Evolutionary conservation across 2,113 vertebrate species (phyloP).

Genomic region (Toxotes chatareus): DNA sequence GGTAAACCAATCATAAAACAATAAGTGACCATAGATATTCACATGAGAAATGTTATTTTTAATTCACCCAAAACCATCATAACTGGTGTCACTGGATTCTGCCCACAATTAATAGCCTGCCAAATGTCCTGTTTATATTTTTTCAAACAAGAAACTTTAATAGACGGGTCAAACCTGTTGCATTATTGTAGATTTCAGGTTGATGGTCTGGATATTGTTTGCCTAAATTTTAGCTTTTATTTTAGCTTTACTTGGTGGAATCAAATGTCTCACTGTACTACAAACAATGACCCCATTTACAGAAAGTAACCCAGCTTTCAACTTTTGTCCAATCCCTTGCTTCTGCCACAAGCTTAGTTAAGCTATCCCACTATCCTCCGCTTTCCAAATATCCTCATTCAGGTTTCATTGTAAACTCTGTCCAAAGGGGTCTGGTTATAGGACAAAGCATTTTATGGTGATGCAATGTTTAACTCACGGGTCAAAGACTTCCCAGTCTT

Average conservation of each 20-base stretch:
- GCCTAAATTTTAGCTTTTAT: neutral
- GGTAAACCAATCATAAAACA: no score
- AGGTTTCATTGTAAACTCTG: neutral
- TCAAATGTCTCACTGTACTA: neutral
- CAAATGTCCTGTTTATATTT: neutral
- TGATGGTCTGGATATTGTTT: neutral
- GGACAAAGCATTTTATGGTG: neutral
- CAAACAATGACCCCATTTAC: neutral
- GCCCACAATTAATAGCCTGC: neutral
- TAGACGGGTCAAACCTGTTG: neutral
- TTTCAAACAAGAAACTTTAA: neutral
- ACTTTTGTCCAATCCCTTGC: neutral
- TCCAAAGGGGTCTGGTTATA: neutral
- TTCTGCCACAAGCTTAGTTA: neutral
- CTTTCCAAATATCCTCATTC: neutral
- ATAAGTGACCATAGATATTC: no score
- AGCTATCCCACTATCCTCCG: neutral
- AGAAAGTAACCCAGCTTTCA: neutral
- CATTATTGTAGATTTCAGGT: neutral
- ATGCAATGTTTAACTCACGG: conserved; percentile 88
- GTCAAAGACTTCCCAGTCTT: conserved; percentile 99
- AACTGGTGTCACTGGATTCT: neutral
- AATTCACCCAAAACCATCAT: no score
- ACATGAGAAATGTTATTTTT: no score
- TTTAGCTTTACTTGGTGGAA: neutral